Conservation (phyloP, 2,888 invertebrate species). For the Thera britannica region DNA sequence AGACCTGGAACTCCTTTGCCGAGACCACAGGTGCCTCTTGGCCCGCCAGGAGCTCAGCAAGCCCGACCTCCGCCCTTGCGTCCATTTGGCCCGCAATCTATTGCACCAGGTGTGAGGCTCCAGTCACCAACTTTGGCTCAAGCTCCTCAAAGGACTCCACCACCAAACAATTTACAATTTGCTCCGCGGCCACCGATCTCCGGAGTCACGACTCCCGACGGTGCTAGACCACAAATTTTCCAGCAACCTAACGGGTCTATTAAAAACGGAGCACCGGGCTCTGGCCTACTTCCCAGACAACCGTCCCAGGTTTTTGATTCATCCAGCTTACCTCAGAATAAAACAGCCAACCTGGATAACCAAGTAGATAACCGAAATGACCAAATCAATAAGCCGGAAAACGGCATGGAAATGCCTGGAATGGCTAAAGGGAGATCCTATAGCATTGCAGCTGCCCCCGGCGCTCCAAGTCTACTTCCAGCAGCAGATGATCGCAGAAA, state of each 20-base stretch:
- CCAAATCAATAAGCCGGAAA: conserved; percentile 67
- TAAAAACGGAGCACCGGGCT: conserved; percentile 56
- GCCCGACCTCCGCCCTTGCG: conserved; percentile 64
- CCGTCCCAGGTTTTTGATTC: conserved; percentile 74
- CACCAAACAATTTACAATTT: conserved; percentile 78
- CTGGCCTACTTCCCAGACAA: conserved; percentile 69
- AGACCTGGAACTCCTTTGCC: conserved; percentile 63
- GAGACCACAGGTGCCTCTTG: conserved; percentile 62
- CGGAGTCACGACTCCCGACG: conserved; percentile 69
- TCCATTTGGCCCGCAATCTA: conserved; percentile 70
- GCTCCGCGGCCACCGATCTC: conserved; percentile 77
- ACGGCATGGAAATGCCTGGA: conserved; percentile 70
- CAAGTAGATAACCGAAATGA: conserved; percentile 63
- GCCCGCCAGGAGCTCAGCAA: conserved; percentile 63
- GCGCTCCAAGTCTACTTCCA: conserved; percentile 74
- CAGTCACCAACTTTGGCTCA: conserved; percentile 64
- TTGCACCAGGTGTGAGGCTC: conserved; percentile 64
- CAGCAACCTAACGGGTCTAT: conserved; percentile 63
- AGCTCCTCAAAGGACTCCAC: conserved; percentile 71
- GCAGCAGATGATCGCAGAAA: conserved; percentile 80
- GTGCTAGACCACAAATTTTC: conserved; percentile 54
- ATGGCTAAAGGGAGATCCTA: conserved; percentile 81
- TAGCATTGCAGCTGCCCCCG: conserved; percentile 81
- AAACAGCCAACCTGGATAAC: conserved; percentile 79
- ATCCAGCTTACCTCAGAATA: conserved; percentile 62